These are phyloP conservation scores for Diarsia brunnea DNA, from an alignment of 2,888 invertebrate genomes.

Conservation along the genomic window DNA sequence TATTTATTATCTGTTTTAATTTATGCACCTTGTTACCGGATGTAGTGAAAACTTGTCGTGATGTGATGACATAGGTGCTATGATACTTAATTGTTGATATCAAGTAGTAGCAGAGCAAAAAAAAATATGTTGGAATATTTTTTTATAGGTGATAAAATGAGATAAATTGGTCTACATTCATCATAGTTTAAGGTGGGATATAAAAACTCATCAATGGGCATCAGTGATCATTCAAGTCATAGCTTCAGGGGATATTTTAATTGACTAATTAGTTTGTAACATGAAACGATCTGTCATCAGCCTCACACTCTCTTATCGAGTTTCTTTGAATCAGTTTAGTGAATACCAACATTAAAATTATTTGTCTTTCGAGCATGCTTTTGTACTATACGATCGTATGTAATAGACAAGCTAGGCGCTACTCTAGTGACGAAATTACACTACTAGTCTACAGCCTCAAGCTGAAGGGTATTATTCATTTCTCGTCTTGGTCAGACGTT, in stretches of 20 bases:
- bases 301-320: slow-evolving; percentile 20
- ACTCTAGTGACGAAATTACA: background rate
- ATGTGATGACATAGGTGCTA: slow-evolving; percentile 71
- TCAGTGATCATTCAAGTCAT: slow-evolving; percentile 46
- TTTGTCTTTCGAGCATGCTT: background rate
- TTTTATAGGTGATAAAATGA: slow-evolving; percentile 34
- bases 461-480: background rate
- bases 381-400: background rate
- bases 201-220: slow-evolving; percentile 37
- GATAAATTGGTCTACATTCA: slow-evolving; percentile 48
- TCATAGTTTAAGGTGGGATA: slow-evolving; percentile 36
- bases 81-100: slow-evolving; percentile 64
- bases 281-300: slow-evolving; percentile 51
- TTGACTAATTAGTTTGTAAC: slow-evolving; percentile 35
- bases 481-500: background rate
- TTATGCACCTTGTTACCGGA: slow-evolving; percentile 78
- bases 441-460: background rate
- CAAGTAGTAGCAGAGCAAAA: slow-evolving; percentile 59
- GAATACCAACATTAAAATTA: background rate
- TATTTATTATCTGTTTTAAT: slow-evolving; percentile 73
- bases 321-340: background rate
- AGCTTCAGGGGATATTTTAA: slow-evolving; percentile 46
- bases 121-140: slow-evolving; percentile 15
- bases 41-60: slow-evolving; percentile 77
- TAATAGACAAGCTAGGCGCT: background rate